A percentile compares a stretch with the other conserved stretches of the same genome.
phyloP scores from a whole-genome alignment of 2,888 invertebrate species.

The Halictus quadricinctus region DNA sequence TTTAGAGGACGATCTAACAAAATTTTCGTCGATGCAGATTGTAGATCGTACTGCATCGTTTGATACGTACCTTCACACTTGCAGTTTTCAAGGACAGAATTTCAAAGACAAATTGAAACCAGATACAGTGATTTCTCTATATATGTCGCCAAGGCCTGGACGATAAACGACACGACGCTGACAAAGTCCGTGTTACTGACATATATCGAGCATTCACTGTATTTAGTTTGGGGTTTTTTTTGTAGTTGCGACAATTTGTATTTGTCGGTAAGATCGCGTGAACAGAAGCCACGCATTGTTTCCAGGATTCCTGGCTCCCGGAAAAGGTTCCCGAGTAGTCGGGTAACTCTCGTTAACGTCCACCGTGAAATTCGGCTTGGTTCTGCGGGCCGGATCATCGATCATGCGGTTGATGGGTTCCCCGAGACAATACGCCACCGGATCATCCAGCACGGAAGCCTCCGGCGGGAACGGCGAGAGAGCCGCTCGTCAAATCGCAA shows the following conservation, averaged over 20 bases:
- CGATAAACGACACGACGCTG: too few species aligned
- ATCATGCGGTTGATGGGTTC: constrained; percentile 60
- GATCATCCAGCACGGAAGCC: constrained; percentile 53
- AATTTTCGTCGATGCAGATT: background rate
- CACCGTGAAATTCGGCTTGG: constrained; percentile 55
- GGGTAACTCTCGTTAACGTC: constrained; percentile 39
- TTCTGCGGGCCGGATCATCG: constrained; percentile 57
- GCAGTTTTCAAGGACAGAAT: too few species aligned
- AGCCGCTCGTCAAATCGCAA: constrained; percentile 68
- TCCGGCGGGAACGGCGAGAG: constrained; percentile 36
- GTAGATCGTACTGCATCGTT: too few species aligned
- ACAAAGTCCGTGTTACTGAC: too few species aligned
- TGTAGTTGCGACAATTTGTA: background rate
- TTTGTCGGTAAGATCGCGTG: background rate
- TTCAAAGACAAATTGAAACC: too few species aligned
- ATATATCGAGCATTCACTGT: too few species aligned
- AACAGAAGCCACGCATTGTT: constrained; percentile 6
- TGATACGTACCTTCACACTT: too few species aligned
- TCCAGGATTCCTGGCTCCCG: constrained; percentile 7
- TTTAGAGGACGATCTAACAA: background rate
- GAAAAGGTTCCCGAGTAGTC: background rate
- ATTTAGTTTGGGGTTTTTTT: too few species aligned
- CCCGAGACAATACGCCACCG: constrained; percentile 50
- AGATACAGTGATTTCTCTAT: too few species aligned
- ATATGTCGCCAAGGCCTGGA: too few species aligned